Percentiles rank a stretch among this genome's conserved stretches.
phyloP scores from a whole-genome alignment of 2,113 vertebrate genomes.

The Eleginops maclovinus region DNA sequence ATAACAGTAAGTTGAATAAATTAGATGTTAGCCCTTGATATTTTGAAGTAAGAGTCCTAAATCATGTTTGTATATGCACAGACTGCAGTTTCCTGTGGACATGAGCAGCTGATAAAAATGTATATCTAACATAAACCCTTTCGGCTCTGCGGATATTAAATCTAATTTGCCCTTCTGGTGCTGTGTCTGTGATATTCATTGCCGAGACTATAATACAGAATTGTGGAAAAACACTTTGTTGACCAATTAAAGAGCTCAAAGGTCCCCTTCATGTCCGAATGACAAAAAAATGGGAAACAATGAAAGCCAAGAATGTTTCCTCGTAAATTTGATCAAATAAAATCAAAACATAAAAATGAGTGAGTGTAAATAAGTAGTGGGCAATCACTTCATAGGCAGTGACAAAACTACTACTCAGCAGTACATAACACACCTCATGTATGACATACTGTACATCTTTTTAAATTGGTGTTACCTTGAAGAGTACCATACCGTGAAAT shows the following conservation, averaged over 20 bases:
- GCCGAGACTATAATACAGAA: too few species aligned
- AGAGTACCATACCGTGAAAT: slow-evolving; percentile 32
- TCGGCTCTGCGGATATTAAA: not conserved
- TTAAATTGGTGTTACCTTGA: slow-evolving; percentile 44
- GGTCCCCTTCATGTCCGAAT: not conserved
- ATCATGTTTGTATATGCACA: not conserved
- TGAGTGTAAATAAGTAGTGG: not conserved
- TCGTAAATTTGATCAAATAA: not conserved
- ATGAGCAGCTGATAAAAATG: not conserved
- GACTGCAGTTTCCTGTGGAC: not conserved
- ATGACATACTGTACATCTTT: slow-evolving; percentile 15
- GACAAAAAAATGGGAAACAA: not conserved
- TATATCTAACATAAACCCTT: not conserved
- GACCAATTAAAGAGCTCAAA: not conserved
- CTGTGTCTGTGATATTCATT: not conserved
- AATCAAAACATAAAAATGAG: not conserved
- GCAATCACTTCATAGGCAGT: not conserved
- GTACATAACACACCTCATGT: not conserved
- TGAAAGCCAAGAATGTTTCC: not conserved
- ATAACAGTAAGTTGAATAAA: not conserved
- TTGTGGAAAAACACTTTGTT: not conserved
- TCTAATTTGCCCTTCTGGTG: not conserved
- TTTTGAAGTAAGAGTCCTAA: not conserved
- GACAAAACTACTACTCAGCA: not conserved
- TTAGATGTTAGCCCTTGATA: not conserved